Evolutionary conservation across 2,888 invertebrate species (phyloP).

Genomic region (Diogma glabrata): DNA sequence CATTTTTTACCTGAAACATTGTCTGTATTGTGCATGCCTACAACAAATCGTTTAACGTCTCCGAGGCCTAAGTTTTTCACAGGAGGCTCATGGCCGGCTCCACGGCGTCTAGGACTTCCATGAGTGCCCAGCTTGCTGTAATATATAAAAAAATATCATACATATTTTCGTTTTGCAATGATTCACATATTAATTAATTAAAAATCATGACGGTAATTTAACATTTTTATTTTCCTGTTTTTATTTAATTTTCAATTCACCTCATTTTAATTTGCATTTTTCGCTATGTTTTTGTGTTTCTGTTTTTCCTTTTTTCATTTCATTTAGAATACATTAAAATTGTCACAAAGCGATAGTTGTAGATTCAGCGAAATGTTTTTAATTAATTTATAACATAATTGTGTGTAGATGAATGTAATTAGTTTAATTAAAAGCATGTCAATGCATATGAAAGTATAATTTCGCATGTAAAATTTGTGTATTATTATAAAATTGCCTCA

Average conservation of each 20-base stretch:
- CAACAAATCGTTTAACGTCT: conserved; percentile 15
- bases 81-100: conserved; percentile 14
- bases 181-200: no score
- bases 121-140: conserved; percentile 17
- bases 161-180: no score
- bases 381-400: conserved; percentile 10
- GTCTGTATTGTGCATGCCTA: conserved; percentile 15
- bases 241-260: no score
- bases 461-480: conserved; percentile 7
- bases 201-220: no score
- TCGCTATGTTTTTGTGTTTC: no score
- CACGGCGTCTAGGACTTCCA: conserved; percentile 15
- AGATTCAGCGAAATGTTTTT: not conserved
- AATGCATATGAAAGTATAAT: conserved; percentile 7
- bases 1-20: conserved; percentile 11
- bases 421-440: conserved; percentile 9
- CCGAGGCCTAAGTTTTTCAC: conserved; percentile 17
- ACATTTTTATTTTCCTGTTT: no score
- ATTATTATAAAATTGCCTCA: no score
- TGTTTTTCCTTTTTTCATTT: no score
- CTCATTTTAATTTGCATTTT: no score
- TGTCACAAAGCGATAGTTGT: not conserved
- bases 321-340: no score
- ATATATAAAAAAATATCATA: conserved; percentile 4
- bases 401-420: conserved; percentile 9